A percentile compares a stretch with the other conserved stretches of the same genome.
Conservation (phyloP, 2,888 invertebrate genomes). For the Graphium colonna region DNA sequence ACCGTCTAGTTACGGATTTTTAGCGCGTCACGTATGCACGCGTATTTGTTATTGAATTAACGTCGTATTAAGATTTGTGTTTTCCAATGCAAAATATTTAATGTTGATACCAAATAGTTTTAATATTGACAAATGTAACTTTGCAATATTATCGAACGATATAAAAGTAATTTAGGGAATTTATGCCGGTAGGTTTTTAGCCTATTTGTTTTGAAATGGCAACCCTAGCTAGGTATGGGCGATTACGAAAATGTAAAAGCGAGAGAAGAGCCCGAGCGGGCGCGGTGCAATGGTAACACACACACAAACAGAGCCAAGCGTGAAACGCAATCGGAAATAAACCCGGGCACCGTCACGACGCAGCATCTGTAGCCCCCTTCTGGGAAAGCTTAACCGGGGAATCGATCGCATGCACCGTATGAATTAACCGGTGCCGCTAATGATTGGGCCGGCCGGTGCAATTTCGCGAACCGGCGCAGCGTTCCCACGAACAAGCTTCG, state of each 20-base stretch:
- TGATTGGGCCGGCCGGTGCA: slow-evolving; percentile 69
- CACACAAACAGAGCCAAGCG: slow-evolving; percentile 58
- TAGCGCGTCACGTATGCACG: slow-evolving; percentile 6
- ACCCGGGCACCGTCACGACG: slow-evolving; percentile 75
- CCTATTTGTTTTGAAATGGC: slow-evolving; percentile 32
- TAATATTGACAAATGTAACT: background rate
- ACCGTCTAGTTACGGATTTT: slow-evolving; percentile 22
- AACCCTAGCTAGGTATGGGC: slow-evolving; percentile 63
- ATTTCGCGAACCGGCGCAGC: slow-evolving; percentile 72
- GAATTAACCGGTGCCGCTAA: slow-evolving; percentile 67
- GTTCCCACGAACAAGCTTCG: slow-evolving; percentile 66
- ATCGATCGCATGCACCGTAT: slow-evolving; percentile 70
- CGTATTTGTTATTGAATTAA: background rate
- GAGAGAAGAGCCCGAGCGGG: slow-evolving; percentile 63
- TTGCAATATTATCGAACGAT: no score
- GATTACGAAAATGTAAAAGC: slow-evolving; percentile 76
- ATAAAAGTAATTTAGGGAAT: no score
- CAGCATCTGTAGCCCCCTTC: slow-evolving; percentile 75
- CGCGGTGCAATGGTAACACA: slow-evolving; percentile 73
- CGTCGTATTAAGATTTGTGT: background rate
- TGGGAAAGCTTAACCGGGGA: slow-evolving; percentile 69
- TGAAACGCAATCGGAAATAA: slow-evolving; percentile 69
- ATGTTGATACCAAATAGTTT: background rate
- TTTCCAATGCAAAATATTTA: background rate
- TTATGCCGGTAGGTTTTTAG: no score